These are phyloP conservation scores for Stigmatopora nigra DNA, from an alignment of 2,113 vertebrate species.

Conservation along the genomic window DNA sequence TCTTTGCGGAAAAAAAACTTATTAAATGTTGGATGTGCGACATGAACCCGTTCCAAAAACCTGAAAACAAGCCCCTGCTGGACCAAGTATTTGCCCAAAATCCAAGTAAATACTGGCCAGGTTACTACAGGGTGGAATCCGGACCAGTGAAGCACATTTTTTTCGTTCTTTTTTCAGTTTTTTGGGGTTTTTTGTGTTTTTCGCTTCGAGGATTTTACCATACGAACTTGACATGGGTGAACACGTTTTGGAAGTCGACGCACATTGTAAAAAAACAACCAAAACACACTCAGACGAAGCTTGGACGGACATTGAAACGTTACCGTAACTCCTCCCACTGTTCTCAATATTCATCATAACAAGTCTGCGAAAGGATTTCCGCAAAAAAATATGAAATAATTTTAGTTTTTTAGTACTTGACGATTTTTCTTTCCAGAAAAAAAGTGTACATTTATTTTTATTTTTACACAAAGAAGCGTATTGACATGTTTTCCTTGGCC, in stretches of 20 bases:
- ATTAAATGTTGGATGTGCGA: slow-evolving; percentile 87
- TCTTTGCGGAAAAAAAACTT: slow-evolving; percentile 86
- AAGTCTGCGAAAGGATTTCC: slow-evolving; percentile 79
- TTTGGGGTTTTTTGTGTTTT: slow-evolving; percentile 52
- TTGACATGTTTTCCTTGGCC: slow-evolving; percentile 80
- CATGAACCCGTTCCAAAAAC: slow-evolving; percentile 57
- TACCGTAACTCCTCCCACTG: slow-evolving; percentile 71
- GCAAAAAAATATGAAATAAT: slow-evolving; percentile 79
- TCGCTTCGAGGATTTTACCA: slow-evolving; percentile 77
- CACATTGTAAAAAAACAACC: slow-evolving; percentile 68
- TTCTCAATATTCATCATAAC: slow-evolving; percentile 77
- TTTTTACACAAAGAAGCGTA: slow-evolving; percentile 73
- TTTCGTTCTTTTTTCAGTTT: neutral
- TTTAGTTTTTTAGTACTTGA: slow-evolving; percentile 99
- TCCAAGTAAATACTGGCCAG: slow-evolving; percentile 72
- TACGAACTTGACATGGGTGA: slow-evolving; percentile 52
- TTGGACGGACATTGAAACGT: slow-evolving; percentile 61
- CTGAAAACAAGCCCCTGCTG: slow-evolving; percentile 72
- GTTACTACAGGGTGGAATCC: slow-evolving; percentile 72
- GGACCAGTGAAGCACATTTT: slow-evolving; percentile 81
- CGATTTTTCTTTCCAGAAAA: slow-evolving; percentile 95
- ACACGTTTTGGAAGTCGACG: slow-evolving; percentile 67
- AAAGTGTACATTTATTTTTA: slow-evolving; percentile 13
- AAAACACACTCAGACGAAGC: slow-evolving; percentile 66
- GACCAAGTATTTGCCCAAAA: slow-evolving; percentile 87